These are phyloP conservation scores for Lepidurus apus DNA, from an alignment of 1,140 invertebrate genomes.

Conservation along the genomic window DNA sequence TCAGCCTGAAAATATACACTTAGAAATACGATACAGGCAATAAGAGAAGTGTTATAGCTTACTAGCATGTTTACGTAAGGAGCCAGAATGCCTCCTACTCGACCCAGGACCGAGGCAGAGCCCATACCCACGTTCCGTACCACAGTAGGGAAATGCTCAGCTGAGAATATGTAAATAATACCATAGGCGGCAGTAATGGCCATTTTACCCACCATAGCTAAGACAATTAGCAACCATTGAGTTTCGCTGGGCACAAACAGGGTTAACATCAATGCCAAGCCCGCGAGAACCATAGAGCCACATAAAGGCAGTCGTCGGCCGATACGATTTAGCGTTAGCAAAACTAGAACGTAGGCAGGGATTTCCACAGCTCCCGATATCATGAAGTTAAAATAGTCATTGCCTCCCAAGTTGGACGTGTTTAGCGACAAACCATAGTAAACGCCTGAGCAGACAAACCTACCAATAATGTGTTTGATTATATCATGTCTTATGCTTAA, in stretches of 20 bases:
- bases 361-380: slow-evolving; percentile 74
- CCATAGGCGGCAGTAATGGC: slow-evolving; percentile 80
- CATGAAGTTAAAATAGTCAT: slow-evolving; percentile 75
- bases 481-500: neutral
- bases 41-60: neutral
- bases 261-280: slow-evolving; percentile 43
- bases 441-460: slow-evolving; percentile 76
- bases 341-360: slow-evolving; percentile 67
- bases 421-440: slow-evolving; percentile 81
- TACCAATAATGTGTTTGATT: slow-evolving; percentile 35
- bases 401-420: slow-evolving; percentile 60
- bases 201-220: slow-evolving; percentile 67
- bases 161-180: slow-evolving; percentile 83
- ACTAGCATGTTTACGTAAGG: slow-evolving; percentile 31
- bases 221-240: neutral
- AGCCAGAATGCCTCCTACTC: slow-evolving; percentile 34
- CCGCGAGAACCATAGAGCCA: slow-evolving; percentile 48
- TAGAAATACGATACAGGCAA: neutral
- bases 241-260: slow-evolving; percentile 51
- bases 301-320: slow-evolving; percentile 65
- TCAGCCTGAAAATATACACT: slow-evolving; percentile 44
- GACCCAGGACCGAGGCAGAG: slow-evolving; percentile 24
- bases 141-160: slow-evolving; percentile 78
- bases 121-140: slow-evolving; percentile 32
- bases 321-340: slow-evolving; percentile 63